Conservation (phyloP, 2,888 invertebrate genomes). For the Himalopsyche tibetana region DNA sequence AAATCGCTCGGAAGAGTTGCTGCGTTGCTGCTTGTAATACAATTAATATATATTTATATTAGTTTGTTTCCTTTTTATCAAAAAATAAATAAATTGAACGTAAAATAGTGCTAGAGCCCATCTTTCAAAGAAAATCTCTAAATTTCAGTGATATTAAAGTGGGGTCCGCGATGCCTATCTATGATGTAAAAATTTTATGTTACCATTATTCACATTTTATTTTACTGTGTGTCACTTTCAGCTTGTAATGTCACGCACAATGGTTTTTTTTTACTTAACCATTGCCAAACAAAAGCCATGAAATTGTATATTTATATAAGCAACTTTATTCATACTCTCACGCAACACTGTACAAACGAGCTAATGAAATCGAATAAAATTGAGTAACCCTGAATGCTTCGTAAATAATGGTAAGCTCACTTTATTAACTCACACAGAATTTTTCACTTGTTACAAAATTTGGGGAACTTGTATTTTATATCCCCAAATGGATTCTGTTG, state of each 20-base stretch:
- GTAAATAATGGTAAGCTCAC: constrained; percentile 5
- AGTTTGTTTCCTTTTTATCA: too few relatives aligned
- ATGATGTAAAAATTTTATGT: constrained; percentile 36
- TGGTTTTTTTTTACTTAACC: constrained; percentile 43
- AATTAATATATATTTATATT: too few relatives aligned
- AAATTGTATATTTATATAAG: constrained; percentile 38
- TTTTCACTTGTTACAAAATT: not conserved
- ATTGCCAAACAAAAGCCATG: constrained; percentile 41
- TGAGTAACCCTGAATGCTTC: constrained; percentile 10
- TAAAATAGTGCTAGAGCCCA: not conserved
- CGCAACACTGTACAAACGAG: constrained; percentile 37
- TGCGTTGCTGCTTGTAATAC: too few relatives aligned
- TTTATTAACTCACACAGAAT: not conserved
- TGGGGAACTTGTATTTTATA: not conserved
- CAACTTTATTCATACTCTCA: constrained; percentile 32
- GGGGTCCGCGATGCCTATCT: constrained; percentile 15
- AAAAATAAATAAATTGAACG: too few relatives aligned
- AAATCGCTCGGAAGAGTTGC: too few relatives aligned
- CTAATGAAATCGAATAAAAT: constrained; percentile 43
- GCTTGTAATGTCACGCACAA: constrained; percentile 35
- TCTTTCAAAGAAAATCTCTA: not conserved
- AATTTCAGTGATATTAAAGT: constrained; percentile 39
- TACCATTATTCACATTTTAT: constrained; percentile 32
- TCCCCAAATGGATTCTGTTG: too few relatives aligned
- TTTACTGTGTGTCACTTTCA: constrained; percentile 42